A percentile compares a stretch with the other conserved stretches of the same genome.
Evolutionary conservation across 2,797 vertebrate species (phyloP).

Genomic region (Ispidina picta): DNA sequence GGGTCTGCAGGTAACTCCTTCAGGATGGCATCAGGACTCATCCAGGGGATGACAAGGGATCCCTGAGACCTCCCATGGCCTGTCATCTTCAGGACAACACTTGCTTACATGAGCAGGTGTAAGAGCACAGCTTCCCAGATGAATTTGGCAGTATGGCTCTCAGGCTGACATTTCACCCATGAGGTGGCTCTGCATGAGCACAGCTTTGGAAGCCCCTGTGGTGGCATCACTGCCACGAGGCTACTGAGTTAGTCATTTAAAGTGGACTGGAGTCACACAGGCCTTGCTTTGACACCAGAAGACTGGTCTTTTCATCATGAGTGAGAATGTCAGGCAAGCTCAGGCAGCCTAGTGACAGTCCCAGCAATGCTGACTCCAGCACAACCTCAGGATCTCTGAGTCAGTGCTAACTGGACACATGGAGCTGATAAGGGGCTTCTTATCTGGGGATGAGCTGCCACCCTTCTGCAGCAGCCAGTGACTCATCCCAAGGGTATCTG

Average conservation of each 20-base stretch:
- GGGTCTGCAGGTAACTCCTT: background rate
- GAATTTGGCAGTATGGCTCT: background rate
- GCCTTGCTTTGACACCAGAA: background rate
- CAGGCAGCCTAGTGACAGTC: background rate
- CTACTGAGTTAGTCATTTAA: background rate
- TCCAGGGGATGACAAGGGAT: accelerated
- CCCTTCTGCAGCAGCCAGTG: background rate
- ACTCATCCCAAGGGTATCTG: slow-evolving; percentile 36
- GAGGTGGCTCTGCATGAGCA: background rate
- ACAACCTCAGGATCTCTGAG: slow-evolving; percentile 4
- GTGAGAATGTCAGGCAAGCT: background rate
- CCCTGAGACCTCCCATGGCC: background rate
- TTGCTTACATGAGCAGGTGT: background rate
- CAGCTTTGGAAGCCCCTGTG: background rate
- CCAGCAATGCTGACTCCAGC: background rate
- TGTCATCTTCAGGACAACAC: background rate
- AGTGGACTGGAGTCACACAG: background rate
- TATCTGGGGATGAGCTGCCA: slow-evolving; percentile 7
- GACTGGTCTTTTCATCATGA: background rate
- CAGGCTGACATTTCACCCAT: background rate
- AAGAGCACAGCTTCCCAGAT: background rate
- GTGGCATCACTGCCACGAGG: background rate
- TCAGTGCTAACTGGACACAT: slow-evolving; percentile 4
- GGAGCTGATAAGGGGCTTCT: background rate
- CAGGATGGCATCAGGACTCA: background rate